phyloP scores from a whole-genome alignment of 2,113 vertebrate genomes.

The Meles meles region DNA sequence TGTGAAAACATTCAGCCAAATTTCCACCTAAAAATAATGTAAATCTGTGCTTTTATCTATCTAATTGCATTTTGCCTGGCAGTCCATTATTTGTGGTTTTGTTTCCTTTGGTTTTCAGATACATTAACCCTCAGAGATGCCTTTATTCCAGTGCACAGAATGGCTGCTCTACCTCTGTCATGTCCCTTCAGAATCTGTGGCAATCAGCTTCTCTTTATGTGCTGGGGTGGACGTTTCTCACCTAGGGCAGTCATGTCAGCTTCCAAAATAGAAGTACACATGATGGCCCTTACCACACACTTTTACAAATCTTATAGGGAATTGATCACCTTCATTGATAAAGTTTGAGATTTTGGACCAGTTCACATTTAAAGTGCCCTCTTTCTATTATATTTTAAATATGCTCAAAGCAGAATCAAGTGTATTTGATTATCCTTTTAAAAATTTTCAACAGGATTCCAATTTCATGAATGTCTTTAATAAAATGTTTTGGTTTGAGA shows the following conservation, averaged over 20 bases:
- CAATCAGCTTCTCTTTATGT: neutral
- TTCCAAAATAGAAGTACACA: neutral
- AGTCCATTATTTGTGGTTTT: neutral
- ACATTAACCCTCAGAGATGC: neutral
- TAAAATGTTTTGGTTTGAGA: neutral
- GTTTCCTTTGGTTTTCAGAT: neutral
- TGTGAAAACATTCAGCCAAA: neutral
- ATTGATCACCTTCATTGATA: neutral
- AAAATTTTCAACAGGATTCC: neutral
- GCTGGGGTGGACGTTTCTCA: neutral
- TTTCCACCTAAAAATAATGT: neutral
- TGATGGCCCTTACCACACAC: rapidly evolving
- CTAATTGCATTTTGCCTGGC: neutral
- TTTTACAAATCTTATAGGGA: neutral
- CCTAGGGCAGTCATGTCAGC: too few species aligned
- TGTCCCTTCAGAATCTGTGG: neutral
- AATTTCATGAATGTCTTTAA: neutral
- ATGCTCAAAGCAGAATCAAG: neutral
- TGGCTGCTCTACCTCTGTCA: neutral
- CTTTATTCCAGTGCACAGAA: neutral
- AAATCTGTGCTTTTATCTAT: neutral
- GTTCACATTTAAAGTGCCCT: neutral
- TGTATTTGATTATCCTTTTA: neutral
- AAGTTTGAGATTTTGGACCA: neutral
- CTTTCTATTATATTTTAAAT: neutral